Conservation (phyloP, 2,888 invertebrate genomes). For the Phortica okadai region DNA sequence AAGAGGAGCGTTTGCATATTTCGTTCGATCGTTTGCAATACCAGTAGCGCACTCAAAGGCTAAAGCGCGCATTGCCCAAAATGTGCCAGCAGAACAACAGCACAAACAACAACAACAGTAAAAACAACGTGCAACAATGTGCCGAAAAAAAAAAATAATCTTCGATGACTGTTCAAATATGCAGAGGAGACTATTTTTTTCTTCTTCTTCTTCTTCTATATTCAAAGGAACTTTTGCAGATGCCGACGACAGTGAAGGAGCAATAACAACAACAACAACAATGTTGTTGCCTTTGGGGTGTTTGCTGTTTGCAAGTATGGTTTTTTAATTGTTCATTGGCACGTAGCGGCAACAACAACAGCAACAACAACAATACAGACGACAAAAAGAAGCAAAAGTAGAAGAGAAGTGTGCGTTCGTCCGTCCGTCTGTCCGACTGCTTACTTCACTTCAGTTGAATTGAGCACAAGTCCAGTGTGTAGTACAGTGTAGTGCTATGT, state of each 20-base stretch:
- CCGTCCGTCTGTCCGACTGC: not conserved
- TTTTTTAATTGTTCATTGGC: constrained; percentile 31
- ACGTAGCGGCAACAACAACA: constrained; percentile 6
- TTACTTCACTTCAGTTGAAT: no score
- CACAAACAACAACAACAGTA: not conserved
- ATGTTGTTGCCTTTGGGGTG: constrained; percentile 6
- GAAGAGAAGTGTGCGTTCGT: not conserved
- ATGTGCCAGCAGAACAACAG: not conserved
- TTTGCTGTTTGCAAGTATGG: constrained; percentile 21
- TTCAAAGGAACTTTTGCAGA: constrained; percentile 24
- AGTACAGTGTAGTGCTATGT: not conserved
- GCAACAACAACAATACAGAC: not conserved
- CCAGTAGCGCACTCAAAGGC: constrained; percentile 31
- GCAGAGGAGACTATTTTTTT: constrained; percentile 1
- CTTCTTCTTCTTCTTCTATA: not conserved
- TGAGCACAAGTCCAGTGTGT: no score
- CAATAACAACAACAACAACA: no score
- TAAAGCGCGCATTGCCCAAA: not conserved
- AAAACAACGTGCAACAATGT: constrained; percentile 7
- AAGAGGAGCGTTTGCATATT: not conserved
- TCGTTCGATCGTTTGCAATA: not conserved
- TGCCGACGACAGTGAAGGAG: not conserved
- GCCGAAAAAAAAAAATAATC: not conserved
- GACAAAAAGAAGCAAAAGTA: no score
- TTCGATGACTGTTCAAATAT: not conserved